A percentile compares a stretch with the other conserved stretches of the same genome.
Evolutionary conservation across 2,797 vertebrate genomes (phyloP).

Genomic region (Tokudaia tokunoshimensis): DNA sequence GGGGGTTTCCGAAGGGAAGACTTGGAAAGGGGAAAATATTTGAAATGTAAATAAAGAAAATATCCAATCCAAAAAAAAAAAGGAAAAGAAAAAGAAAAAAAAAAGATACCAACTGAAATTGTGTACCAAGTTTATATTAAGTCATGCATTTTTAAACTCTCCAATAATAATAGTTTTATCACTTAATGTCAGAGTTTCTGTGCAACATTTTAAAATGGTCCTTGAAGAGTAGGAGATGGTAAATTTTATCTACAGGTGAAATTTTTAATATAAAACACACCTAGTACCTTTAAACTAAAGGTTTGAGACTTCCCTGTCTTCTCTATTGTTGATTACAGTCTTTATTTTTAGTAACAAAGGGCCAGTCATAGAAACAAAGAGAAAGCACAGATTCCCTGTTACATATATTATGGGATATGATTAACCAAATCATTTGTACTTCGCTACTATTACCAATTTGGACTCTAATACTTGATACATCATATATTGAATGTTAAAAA

Average conservation of each 20-base stretch:
- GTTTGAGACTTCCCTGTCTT: constrained; percentile 16
- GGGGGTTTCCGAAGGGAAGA: too few species aligned
- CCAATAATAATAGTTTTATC: constrained; percentile 55
- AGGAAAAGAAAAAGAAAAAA: too few species aligned
- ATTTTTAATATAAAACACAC: constrained; percentile 16
- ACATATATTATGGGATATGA: constrained; percentile 4
- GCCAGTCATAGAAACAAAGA: neutral
- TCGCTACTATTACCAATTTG: constrained; percentile 45
- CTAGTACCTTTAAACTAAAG: constrained; percentile 15
- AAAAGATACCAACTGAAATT: constrained; percentile 43
- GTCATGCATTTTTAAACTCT: neutral
- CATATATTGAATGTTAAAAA: constrained; percentile 20
- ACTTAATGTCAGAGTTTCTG: constrained; percentile 45
- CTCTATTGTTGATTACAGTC: constrained; percentile 34
- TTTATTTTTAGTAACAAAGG: constrained; percentile 46
- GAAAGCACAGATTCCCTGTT: neutral
- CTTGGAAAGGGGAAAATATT: too few species aligned
- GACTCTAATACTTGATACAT: constrained; percentile 33
- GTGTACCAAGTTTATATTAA: constrained; percentile 44
- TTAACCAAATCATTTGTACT: constrained; percentile 9
- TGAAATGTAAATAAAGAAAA: neutral
- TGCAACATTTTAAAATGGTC: constrained; percentile 48
- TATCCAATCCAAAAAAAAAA: too few species aligned
- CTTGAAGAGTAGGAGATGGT: constrained; percentile 32
- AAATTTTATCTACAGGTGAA: constrained; percentile 53